phyloP scores from a whole-genome alignment of 2,797 vertebrate species.

The Falco biarmicus region DNA sequence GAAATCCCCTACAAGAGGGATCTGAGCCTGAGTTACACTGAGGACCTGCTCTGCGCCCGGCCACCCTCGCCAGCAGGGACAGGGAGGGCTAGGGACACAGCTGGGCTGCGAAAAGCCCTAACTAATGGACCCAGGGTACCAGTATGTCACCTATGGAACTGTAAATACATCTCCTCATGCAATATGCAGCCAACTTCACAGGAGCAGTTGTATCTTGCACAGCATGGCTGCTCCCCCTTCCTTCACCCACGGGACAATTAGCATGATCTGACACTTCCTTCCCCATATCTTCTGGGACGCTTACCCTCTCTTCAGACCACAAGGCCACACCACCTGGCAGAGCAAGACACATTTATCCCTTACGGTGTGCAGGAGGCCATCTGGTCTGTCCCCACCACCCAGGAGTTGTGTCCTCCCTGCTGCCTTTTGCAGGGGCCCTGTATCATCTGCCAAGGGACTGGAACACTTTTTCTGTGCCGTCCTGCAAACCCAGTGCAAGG shows the following conservation, averaged over 20 bases:
- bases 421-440: neutral
- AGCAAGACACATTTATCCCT: neutral
- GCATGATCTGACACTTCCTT: neutral
- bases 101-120: neutral
- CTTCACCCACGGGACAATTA: accelerated
- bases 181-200: neutral
- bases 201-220: neutral
- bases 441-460: neutral
- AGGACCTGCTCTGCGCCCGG: neutral
- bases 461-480: neutral
- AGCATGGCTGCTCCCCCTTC: neutral
- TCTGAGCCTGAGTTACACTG: neutral
- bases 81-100: neutral
- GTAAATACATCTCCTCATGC: neutral
- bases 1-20: neutral
- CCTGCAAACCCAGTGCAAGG: neutral
- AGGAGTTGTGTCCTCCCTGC: neutral
- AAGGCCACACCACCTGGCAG: neutral
- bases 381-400: neutral
- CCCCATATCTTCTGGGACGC: neutral
- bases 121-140: neutral
- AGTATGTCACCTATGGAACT: neutral
- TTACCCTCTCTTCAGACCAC: neutral
- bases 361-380: neutral
- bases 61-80: neutral